Evolutionary conservation across 1,140 invertebrate species (phyloP), one percentile per base, ranked within the genome.

Genomic region (Macrobrachium nipponense): DNA sequence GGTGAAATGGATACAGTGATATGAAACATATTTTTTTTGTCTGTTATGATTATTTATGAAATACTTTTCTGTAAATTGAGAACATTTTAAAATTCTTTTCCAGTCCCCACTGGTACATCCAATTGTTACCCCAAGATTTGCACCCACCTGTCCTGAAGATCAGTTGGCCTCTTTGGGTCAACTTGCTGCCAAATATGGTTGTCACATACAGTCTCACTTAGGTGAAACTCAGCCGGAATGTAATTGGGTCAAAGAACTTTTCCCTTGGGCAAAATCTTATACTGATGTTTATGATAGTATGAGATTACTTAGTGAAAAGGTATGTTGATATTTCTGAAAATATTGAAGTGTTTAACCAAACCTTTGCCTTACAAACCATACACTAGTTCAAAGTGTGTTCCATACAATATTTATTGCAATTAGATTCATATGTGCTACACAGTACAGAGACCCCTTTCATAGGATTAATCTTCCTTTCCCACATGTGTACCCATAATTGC

Each of bases 111-210:
- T 96, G 72, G 92, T 98, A 1, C 91, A 94, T 89, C 96, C 97
- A 0, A 93, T 96, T 18, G 94, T 98, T 68, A 97, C 96, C 5
- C 97, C 97, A 70, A 92, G 97, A 89, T 98, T 98, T 93, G 96
- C 96, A 20, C 90, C 96, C 7, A 95, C 95, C 88, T 96, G 96
- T 91, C 93, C 94, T 87, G 92, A 93, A 90, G 91, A 94, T 59
- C 92, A 97, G 8, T 93, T 98, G 92, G 93, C 91, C 80, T 90
- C 92, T 58, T 91, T 98, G 51, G 94, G 93, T 15, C 89, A 93
- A 75, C 91, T 98, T n/a, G 95, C 96, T 4, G 91, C 92, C 84
- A 91, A 94, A 89, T 93, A 94, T 89, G 89, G 95, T 90, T 91
- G 96, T 79, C 94, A 93, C 88, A 94, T 98, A 90, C 91, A 97